These are phyloP conservation scores for Cnemophilus loriae DNA, from an alignment of 2,113 vertebrate genomes.

Conservation along the genomic window DNA sequence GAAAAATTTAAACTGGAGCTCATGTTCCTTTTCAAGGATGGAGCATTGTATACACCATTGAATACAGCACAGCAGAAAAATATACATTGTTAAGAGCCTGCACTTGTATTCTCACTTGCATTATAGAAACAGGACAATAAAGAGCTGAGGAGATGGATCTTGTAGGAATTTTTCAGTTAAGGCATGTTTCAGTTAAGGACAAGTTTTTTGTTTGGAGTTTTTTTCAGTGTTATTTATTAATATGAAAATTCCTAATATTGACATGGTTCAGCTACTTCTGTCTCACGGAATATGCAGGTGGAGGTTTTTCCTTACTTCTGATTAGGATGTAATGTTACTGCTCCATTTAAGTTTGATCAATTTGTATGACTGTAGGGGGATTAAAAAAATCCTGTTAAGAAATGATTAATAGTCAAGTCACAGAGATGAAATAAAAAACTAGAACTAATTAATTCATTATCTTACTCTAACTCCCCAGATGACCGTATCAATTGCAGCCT, in stretches of 20 bases:
- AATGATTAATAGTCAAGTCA: not conserved
- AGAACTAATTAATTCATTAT: conserved; percentile 27
- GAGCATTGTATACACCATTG: rapidly evolving
- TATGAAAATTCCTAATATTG: not conserved
- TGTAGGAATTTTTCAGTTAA: not conserved
- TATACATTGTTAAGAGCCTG: not conserved
- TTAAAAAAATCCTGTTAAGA: not conserved
- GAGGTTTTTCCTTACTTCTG: not conserved
- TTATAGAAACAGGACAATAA: not conserved
- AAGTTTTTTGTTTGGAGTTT: not conserved
- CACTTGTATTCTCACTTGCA: not conserved
- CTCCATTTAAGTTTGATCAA: not conserved
- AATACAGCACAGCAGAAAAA: not conserved
- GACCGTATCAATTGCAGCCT: not conserved
- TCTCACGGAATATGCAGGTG: not conserved
- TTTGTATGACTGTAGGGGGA: not conserved
- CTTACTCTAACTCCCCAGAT: not conserved
- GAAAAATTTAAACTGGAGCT: not conserved
- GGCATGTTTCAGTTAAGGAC: not conserved
- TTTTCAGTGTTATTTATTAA: not conserved
- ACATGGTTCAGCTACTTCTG: not conserved
- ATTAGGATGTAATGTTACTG: not conserved
- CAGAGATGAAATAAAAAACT: not conserved
- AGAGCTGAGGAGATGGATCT: not conserved
- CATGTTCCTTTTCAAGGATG: not conserved